Evolutionary conservation across 2,797 vertebrate species (phyloP).

Genomic region (Salarias fasciatus): DNA sequence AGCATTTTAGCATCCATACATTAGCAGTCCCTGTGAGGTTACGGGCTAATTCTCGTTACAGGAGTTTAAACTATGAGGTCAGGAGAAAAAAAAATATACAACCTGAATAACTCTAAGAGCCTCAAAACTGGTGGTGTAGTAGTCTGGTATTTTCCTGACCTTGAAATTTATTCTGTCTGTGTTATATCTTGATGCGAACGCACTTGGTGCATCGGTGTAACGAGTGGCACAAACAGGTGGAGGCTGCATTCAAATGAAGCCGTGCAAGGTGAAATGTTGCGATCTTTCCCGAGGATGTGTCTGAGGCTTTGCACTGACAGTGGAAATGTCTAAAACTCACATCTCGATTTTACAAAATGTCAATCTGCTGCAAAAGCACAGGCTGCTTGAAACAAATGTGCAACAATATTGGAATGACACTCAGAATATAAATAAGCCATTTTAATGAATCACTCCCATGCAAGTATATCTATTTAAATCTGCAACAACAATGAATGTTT

Average conservation of each 20-base stretch:
- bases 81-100: constrained; percentile 7
- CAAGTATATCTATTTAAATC: constrained; percentile 1
- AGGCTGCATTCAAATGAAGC: background rate
- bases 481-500: background rate
- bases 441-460: background rate
- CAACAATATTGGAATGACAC: background rate
- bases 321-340: background rate
- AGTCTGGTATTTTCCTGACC: constrained; percentile 4
- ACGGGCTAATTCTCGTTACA: constrained; percentile 5
- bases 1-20: constrained; percentile 54
- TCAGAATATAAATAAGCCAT: background rate
- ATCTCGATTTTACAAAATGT: background rate
- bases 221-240: constrained; percentile 1
- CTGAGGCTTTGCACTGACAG: background rate
- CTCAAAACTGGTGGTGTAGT: background rate
- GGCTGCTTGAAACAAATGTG: background rate
- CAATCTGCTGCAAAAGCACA: background rate
- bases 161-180: constrained; percentile 19
- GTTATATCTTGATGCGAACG: constrained; percentile 7
- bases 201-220: constrained; percentile 3
- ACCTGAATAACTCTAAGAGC: constrained; percentile 1
- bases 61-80: constrained; percentile 11
- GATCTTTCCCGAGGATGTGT: too few species aligned
- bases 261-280: background rate
- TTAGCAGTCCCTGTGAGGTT: constrained; percentile 43